A percentile compares a stretch with the other conserved stretches of the same genome.
phyloP scores from a whole-genome alignment of 2,888 invertebrate genomes.

The Chymomyza procnemis region DNA sequence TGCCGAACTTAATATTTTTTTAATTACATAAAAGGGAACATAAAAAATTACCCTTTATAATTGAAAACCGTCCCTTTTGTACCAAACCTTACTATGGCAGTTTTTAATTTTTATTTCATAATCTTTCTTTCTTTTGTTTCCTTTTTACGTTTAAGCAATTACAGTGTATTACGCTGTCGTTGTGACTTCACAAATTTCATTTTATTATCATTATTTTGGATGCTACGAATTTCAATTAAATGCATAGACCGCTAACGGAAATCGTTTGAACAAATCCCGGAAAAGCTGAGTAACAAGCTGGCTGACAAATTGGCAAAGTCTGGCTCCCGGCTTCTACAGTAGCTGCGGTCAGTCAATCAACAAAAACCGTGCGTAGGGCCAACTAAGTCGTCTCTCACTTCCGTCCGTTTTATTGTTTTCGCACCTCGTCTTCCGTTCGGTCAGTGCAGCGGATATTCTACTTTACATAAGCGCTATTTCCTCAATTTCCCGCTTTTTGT shows the following conservation, averaged over 20 bases:
- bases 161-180: no score
- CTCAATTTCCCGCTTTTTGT: slow-evolving; percentile 54
- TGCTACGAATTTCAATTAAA: background rate
- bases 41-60: no score
- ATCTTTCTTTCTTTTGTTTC: no score
- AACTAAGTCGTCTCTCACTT: slow-evolving; percentile 39
- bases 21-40: no score
- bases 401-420: slow-evolving; percentile 59
- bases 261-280: slow-evolving; percentile 19
- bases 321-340: slow-evolving; percentile 14
- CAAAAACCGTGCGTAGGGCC: background rate
- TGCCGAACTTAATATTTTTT: no score
- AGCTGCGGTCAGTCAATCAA: slow-evolving; percentile 10
- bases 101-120: no score
- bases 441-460: slow-evolving; percentile 69
- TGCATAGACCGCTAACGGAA: slow-evolving; percentile 44
- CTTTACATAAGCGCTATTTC: slow-evolving; percentile 74
- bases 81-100: no score
- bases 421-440: slow-evolving; percentile 49
- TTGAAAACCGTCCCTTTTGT: no score
- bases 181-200: no score
- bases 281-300: slow-evolving; percentile 34
- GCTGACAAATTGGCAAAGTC: slow-evolving; percentile 63
- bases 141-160: no score
- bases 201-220: background rate